Conservation (phyloP, 2,888 invertebrate genomes). For the Boloria selene region DNA sequence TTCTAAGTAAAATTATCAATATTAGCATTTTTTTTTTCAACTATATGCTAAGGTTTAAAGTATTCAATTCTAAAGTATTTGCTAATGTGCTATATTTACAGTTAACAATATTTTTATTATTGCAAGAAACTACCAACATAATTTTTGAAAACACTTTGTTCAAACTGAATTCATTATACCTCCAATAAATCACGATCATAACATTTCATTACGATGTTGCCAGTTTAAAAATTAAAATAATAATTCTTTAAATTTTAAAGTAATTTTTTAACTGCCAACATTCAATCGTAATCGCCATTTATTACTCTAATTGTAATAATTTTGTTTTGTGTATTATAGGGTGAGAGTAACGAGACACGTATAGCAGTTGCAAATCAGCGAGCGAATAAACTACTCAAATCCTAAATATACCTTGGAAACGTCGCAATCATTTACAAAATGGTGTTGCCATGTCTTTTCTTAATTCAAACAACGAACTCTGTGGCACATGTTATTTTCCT, state of each 20-base stretch:
- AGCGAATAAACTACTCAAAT: constrained; percentile 93
- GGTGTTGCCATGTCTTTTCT: constrained; percentile 25
- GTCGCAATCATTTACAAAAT: constrained; percentile 19
- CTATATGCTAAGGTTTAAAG: background rate
- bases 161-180: background rate
- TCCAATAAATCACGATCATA: background rate
- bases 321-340: constrained; percentile 72
- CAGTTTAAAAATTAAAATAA: constrained; percentile 14
- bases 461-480: constrained; percentile 24
- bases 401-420: constrained; percentile 56
- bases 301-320: constrained; percentile 14
- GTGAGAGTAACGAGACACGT: constrained; percentile 92
- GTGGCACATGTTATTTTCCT: constrained; percentile 18
- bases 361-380: constrained; percentile 95
- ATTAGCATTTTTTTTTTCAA: background rate
- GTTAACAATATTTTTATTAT: background rate
- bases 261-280: constrained; percentile 14
- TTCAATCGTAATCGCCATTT: constrained; percentile 2
- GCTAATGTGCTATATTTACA: background rate
- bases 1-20: no score
- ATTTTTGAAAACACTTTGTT: background rate
- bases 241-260: background rate
- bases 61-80: background rate
- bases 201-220: constrained; percentile 3
- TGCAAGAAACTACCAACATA: background rate